These are phyloP conservation scores for Kryptolebias marmoratus DNA, from an alignment of 2,113 vertebrate genomes.

Conservation along the genomic window DNA sequence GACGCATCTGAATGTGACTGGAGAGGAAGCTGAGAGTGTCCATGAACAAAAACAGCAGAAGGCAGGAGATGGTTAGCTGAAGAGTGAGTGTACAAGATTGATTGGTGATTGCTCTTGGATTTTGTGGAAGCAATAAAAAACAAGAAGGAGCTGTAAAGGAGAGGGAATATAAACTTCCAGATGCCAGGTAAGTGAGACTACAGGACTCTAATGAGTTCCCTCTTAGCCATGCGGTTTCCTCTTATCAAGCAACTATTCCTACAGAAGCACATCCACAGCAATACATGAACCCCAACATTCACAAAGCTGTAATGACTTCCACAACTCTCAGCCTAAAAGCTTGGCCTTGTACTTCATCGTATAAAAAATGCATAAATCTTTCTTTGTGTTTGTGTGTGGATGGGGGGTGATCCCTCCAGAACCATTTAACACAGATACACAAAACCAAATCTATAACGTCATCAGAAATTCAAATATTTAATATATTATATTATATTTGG, in stretches of 20 bases:
- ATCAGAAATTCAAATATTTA: too few species aligned
- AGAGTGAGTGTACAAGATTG: conserved; percentile 64
- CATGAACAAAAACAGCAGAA: conserved; percentile 39
- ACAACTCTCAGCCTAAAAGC: conserved; percentile 59
- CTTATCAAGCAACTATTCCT: conserved; percentile 67
- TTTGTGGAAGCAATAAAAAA: conserved; percentile 73
- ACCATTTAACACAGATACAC: conserved; percentile 53
- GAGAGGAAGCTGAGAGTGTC: conserved; percentile 30
- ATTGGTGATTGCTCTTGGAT: conserved; percentile 75
- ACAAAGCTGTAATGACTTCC: conserved; percentile 64
- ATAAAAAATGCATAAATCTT: conserved; percentile 58
- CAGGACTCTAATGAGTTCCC: conserved; percentile 75
- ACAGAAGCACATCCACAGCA: conserved; percentile 19
- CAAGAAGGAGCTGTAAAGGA: conserved; percentile 63
- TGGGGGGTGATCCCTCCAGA: conserved; percentile 33
- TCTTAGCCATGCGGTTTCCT: conserved; percentile 61
- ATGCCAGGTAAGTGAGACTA: conserved; percentile 69
- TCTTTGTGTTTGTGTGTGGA: neutral
- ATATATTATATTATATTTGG: too few species aligned
- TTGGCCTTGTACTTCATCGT: conserved; percentile 60
- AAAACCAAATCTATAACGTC: neutral
- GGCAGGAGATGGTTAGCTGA: conserved; percentile 53
- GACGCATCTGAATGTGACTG: conserved; percentile 30
- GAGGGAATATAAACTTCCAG: conserved; percentile 73
- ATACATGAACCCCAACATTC: conserved; percentile 7